phyloP scores from a whole-genome alignment of 2,797 vertebrate species.

The Pogonophryne albipinna region DNA sequence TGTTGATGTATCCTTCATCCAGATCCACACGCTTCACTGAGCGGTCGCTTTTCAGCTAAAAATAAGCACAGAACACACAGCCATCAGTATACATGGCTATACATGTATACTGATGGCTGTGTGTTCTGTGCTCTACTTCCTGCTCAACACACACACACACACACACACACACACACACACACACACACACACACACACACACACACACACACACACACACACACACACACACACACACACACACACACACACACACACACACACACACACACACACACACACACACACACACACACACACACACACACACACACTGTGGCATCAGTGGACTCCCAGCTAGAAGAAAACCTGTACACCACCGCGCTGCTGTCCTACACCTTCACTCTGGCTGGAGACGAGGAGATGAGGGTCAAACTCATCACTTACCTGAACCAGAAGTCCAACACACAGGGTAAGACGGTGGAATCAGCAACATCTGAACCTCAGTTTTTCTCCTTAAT shows the following conservation, averaged over 20 bases:
- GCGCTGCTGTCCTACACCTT: conserved; percentile 87
- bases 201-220: too few species aligned
- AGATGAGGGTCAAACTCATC: conserved; percentile 73
- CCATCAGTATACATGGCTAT: conserved; percentile 5
- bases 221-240: too few species aligned
- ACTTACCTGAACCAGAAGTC: conserved; percentile 70
- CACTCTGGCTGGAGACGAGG: conserved; percentile 75
- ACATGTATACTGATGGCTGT: too few species aligned
- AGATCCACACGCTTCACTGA: conserved; percentile 80
- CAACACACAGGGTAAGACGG: conserved; percentile 47
- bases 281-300: too few species aligned
- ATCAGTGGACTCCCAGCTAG: conserved; percentile 40
- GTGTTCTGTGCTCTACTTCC: too few species aligned
- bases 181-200: too few species aligned
- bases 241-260: too few species aligned
- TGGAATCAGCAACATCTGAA: not conserved
- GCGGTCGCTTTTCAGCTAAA: conserved; percentile 59
- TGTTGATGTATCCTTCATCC: conserved; percentile 74
- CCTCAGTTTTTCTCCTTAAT: too few species aligned
- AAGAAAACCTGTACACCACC: conserved; percentile 76
- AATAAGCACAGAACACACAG: conserved; percentile 12
- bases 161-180: too few species aligned
- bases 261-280: too few species aligned
- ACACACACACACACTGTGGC: too few species aligned
- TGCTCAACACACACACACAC: too few species aligned